Conservation (phyloP, 2,888 invertebrate species). For the Eupithecia subfuscata region DNA sequence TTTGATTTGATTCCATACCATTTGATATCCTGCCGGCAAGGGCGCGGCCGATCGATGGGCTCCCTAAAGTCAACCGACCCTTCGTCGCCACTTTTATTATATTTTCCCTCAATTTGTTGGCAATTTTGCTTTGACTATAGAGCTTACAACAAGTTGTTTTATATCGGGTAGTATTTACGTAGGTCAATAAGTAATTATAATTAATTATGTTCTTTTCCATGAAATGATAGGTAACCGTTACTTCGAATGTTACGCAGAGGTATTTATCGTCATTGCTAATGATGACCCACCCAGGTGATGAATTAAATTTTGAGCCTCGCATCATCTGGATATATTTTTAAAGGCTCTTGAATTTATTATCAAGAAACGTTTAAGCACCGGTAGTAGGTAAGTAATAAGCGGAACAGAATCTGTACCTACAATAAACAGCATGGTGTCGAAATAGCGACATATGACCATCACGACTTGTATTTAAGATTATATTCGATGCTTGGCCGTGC, state of each 20-base stretch:
- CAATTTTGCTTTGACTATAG: not conserved
- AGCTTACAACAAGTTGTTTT: not conserved
- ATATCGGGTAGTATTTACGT: not conserved
- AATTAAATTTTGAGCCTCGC: not conserved
- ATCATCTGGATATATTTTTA: not conserved
- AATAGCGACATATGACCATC: not conserved
- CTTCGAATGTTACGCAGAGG: not conserved
- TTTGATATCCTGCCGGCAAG: slow-evolving; percentile 35
- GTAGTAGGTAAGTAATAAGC: no score
- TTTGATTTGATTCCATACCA: slow-evolving; percentile 33
- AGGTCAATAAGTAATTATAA: not conserved
- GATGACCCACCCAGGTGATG: not conserved
- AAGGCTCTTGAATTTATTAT: not conserved
- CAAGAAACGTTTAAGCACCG: not conserved
- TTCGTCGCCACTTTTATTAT: slow-evolving; percentile 27
- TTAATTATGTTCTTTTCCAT: not conserved
- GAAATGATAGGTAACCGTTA: not conserved
- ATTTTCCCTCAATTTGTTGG: slow-evolving; percentile 24
- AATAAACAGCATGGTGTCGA: not conserved
- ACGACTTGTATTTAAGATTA: not conserved
- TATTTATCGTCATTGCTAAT: not conserved
- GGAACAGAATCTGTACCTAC: not conserved
- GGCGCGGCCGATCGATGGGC: slow-evolving; percentile 46
- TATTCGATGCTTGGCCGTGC: not conserved
- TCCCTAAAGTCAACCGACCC: slow-evolving; percentile 34